Base-by-base conservation (phyloP, 2,113 vertebrate species). In the Oryzias curvinotus region DNA sequence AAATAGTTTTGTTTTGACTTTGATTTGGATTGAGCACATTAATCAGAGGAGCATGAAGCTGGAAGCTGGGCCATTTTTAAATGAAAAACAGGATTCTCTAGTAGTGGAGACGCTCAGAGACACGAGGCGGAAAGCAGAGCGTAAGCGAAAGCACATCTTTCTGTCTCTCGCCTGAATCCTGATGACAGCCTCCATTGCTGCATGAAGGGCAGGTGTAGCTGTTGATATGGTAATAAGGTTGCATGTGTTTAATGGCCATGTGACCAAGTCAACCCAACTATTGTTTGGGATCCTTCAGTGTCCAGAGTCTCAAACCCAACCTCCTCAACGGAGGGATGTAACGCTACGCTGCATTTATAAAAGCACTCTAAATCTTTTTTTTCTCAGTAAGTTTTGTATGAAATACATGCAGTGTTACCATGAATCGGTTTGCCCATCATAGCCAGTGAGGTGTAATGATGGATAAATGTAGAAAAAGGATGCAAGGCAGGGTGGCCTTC, bases 171-270 rank as follows among this genome's bases (percentile, higher is more conserved):
- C 81, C 85, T 84, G 68, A 74, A 81, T 87, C 68, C 81, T 80
- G 82, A 82, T 84, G 77, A 73, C 60, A 70, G 52, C 73, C 55
- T 60, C 57, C 61, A 64, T 68, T 71, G 58, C 79, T 76, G 77
- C 65, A 80, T 55, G 25, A 55, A 69, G 67, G 78, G 80, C 86
- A 86, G 84, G 75, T 86, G 84, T 82, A 78, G 71, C 77, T 72
- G 76, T 86, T 85, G 75, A 85, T 78, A 88, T 88, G 82, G 73
- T 76, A 85, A 85, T 81, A 44, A 13, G 25, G 48, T 52, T 63
- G 57, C 28, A 50, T 63, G 46, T 63, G 73, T 75, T 57, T 76
- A 73, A 61, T 85, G 73, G 45, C 46, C 59, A 51, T 68, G 63
- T 83, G 63, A 68, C 62, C 43, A 52, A 65, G 75, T 76, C 66